Conservation (phyloP, 2,888 invertebrate species). For the Oasisia sp. region DNA sequence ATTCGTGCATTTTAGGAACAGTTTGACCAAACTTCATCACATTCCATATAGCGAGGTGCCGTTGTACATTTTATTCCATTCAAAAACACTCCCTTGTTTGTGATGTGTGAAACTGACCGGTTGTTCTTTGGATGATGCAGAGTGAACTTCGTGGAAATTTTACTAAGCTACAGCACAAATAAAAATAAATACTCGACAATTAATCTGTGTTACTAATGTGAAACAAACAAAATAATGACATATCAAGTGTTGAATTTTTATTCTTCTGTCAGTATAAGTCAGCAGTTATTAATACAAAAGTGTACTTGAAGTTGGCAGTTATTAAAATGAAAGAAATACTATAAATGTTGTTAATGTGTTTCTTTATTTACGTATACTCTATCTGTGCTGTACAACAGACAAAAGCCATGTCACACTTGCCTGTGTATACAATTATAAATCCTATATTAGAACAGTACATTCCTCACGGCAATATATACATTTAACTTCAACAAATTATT, state of each 20-base stretch:
- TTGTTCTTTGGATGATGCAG: not conserved
- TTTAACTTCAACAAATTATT: not conserved
- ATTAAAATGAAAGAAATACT: not conserved
- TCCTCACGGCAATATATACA: not conserved
- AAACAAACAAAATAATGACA: not conserved
- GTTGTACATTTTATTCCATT: too few species aligned
- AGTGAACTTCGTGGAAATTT: not conserved
- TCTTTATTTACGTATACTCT: not conserved
- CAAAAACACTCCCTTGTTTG: not conserved
- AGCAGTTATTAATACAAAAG: not conserved
- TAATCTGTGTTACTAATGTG: not conserved
- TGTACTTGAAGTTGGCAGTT: not conserved
- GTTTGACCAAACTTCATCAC: too few species aligned
- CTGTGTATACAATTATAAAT: not conserved
- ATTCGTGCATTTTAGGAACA: too few species aligned
- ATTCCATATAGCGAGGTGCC: too few species aligned
- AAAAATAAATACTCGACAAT: not conserved
- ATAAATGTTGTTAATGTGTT: not conserved
- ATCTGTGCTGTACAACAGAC: not conserved
- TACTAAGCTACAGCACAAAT: constrained; percentile 1
- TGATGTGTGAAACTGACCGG: not conserved
- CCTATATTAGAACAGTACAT: not conserved
- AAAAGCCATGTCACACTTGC: not conserved
- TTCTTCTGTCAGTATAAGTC: not conserved
- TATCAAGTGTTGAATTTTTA: not conserved